A percentile compares a stretch with the other conserved stretches of the same genome.
Evolutionary conservation across 1,140 invertebrate species (phyloP).

Genomic region (Zaprionus capensis): DNA sequence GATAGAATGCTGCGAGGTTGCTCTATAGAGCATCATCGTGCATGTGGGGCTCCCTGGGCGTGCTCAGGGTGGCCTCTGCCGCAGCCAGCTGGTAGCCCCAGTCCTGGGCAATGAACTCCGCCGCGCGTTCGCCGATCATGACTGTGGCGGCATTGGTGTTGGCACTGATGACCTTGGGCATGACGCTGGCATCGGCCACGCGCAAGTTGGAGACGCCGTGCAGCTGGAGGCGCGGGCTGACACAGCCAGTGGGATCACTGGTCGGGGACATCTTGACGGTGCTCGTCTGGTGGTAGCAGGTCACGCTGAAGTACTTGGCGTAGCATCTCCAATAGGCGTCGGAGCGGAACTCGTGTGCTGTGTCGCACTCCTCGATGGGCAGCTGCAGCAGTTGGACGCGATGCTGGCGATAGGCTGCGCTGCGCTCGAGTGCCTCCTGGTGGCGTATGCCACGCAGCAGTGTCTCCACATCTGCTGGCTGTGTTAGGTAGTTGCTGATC

Average conservation of each 20-base stretch:
- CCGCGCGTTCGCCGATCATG: slow-evolving; percentile 95
- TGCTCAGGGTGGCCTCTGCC: no score
- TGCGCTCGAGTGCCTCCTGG: slow-evolving; percentile 86
- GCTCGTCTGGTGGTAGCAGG: slow-evolving; percentile 89
- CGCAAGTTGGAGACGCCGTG: slow-evolving; percentile 89
- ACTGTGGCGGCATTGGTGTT: slow-evolving; percentile 90
- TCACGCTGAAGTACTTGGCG: slow-evolving; percentile 86
- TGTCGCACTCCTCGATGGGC: slow-evolving; percentile 87
- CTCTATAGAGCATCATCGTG: slow-evolving; percentile 56
- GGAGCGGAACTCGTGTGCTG: slow-evolving; percentile 84
- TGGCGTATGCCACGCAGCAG: slow-evolving; percentile 88
- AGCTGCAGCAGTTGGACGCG: slow-evolving; percentile 85
- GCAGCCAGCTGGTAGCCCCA: slow-evolving; percentile 68
- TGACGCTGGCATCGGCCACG: slow-evolving; percentile 91
- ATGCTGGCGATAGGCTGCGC: slow-evolving; percentile 86
- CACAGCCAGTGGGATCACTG: slow-evolving; percentile 88
- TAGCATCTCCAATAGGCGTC: slow-evolving; percentile 91
- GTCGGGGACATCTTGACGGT: slow-evolving; percentile 91
- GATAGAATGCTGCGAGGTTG: not conserved
- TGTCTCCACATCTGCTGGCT: slow-evolving; percentile 87
- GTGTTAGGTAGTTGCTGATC: slow-evolving; percentile 89
- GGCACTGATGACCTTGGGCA: slow-evolving; percentile 89
- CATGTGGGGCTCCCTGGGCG: not conserved
- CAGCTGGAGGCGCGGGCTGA: slow-evolving; percentile 89
- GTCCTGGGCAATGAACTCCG: slow-evolving; percentile 90